Evolutionary conservation across 2,113 vertebrate genomes (phyloP).

Genomic region (Mastomys coucha): DNA sequence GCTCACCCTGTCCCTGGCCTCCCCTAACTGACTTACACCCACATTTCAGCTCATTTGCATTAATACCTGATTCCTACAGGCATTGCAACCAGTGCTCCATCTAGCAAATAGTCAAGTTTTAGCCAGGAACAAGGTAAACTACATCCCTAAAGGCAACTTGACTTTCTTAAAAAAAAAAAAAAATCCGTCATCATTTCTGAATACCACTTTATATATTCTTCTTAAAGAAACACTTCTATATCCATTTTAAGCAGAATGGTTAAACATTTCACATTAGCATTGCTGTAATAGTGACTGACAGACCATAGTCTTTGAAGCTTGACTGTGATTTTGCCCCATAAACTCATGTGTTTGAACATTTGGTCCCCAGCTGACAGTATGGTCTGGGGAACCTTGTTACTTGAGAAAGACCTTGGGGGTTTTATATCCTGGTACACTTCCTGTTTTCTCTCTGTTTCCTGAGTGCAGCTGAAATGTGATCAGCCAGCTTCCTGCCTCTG

Average conservation of each 20-base stretch:
- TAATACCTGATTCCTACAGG: not conserved
- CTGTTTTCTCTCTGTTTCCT: not conserved
- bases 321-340: not conserved
- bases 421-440: not conserved
- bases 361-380: not conserved
- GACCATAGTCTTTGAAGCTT: not conserved
- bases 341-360: not conserved
- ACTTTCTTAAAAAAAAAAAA: not conserved
- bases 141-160: not conserved
- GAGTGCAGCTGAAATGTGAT: not conserved
- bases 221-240: not conserved
- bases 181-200: not conserved
- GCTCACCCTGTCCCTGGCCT: no score
- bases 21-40: not conserved
- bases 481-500: no score
- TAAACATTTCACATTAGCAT: not conserved
- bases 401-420: not conserved
- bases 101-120: not conserved
- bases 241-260: not conserved
- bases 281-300: not conserved
- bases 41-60: not conserved
- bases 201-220: not conserved
- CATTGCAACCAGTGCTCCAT: not conserved
- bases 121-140: slow-evolving; percentile 1
- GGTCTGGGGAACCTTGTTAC: not conserved